phyloP scores from a whole-genome alignment of 92 coral and sea anemone species.

The Galaxea fascicularis region DNA sequence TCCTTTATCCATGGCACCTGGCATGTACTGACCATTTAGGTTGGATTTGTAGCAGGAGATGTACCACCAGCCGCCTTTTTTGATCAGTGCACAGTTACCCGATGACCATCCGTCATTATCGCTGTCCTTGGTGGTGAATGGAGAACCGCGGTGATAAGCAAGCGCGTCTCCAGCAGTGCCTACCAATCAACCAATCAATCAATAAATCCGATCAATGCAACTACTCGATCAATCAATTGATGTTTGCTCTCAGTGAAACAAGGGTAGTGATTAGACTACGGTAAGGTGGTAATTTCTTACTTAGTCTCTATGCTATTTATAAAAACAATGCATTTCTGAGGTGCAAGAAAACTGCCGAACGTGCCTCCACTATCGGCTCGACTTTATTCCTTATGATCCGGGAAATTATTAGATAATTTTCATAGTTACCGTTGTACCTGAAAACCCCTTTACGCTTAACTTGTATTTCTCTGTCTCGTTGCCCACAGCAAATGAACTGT shows the following conservation, averaged over 20 bases:
- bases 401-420: neutral
- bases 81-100: neutral
- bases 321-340: neutral
- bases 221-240: slow-evolving; percentile 2
- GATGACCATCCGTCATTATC: neutral
- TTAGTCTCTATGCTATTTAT: slow-evolving; percentile 3
- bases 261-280: neutral
- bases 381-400: neutral
- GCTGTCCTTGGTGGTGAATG: slow-evolving; percentile 10
- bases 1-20: neutral
- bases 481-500: slow-evolving; percentile 1
- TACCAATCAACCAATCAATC: neutral
- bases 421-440: neutral
- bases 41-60: neutral
- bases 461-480: neutral
- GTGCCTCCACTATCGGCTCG: neutral
- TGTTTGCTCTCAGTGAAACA: neutral
- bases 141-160: neutral
- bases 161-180: slow-evolving; percentile 1
- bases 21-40: neutral
- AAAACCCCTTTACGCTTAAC: neutral
- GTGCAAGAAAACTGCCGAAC: neutral
- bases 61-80: neutral
- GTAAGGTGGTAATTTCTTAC: neutral
- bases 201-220: neutral